These are phyloP conservation scores for Chloropsis cyanopogon DNA, from an alignment of 2,113 vertebrate genomes.

Conservation along the genomic window DNA sequence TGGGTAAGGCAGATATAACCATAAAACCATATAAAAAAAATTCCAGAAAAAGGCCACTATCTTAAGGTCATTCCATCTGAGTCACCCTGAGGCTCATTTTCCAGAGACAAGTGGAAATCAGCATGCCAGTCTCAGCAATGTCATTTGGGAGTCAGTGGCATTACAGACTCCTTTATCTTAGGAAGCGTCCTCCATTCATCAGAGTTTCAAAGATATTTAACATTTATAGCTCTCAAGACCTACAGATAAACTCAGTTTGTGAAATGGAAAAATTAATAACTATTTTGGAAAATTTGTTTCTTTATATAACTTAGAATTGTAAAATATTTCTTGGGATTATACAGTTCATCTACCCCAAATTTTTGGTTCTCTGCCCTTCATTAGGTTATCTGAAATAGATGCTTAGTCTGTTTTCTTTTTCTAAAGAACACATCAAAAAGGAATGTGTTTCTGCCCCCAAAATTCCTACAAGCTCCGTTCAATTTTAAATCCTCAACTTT, in stretches of 20 bases:
- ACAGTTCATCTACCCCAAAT: not conserved
- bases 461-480: not conserved
- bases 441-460: not conserved
- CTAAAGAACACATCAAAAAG: not conserved
- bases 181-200: fast-evolving
- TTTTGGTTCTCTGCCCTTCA: not conserved
- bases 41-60: not conserved
- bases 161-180: not conserved
- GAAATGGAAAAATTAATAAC: not conserved
- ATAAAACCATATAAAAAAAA: not conserved
- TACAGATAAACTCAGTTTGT: not conserved
- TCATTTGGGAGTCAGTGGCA: not conserved
- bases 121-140: not conserved
- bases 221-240: not conserved
- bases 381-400: not conserved
- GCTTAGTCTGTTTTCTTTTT: not conserved
- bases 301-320: not conserved
- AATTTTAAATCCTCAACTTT: not conserved
- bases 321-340: not conserved
- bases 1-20: not conserved
- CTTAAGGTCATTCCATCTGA: not conserved
- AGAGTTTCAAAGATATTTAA: not conserved
- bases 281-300: not conserved
- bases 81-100: not conserved
- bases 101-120: not conserved